phyloP scores from a whole-genome alignment of 1,140 invertebrate genomes.

The Hormaphis cornu region DNA sequence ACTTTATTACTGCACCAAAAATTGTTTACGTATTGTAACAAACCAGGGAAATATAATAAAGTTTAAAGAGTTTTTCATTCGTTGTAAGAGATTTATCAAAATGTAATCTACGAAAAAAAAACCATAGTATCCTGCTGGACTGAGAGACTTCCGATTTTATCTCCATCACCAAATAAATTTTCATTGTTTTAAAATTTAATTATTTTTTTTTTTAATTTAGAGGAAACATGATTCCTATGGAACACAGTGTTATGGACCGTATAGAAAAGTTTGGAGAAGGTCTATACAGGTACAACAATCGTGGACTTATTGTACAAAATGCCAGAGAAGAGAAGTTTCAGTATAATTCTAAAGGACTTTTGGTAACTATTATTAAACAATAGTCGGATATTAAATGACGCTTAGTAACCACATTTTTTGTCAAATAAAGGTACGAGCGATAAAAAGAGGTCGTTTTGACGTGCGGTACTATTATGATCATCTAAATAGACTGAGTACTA shows the following conservation, averaged over 20 bases:
- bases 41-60: too few species aligned
- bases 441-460: conserved; percentile 76
- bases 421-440: conserved; percentile 53
- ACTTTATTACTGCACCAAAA: too few species aligned
- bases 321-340: conserved; percentile 84
- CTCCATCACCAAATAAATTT: neutral
- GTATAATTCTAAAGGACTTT: conserved; percentile 83
- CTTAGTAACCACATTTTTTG: neutral
- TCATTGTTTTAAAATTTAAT: neutral
- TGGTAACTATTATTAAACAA: conserved; percentile 43
- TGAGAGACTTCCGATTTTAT: too few species aligned
- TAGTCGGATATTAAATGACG: neutral
- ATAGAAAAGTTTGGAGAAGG: conserved; percentile 86
- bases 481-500: conserved; percentile 68
- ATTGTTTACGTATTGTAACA: too few species aligned
- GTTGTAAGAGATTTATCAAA: too few species aligned
- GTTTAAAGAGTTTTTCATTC: too few species aligned
- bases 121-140: too few species aligned
- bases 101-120: too few species aligned
- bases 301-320: conserved; percentile 83
- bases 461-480: conserved; percentile 92
- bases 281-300: conserved; percentile 76
- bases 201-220: conserved; percentile 40
- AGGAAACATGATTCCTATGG: conserved; percentile 82
- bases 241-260: conserved; percentile 78